phyloP scores from a whole-genome alignment of 2,888 invertebrate genomes.

The Mesoligia furuncula region DNA sequence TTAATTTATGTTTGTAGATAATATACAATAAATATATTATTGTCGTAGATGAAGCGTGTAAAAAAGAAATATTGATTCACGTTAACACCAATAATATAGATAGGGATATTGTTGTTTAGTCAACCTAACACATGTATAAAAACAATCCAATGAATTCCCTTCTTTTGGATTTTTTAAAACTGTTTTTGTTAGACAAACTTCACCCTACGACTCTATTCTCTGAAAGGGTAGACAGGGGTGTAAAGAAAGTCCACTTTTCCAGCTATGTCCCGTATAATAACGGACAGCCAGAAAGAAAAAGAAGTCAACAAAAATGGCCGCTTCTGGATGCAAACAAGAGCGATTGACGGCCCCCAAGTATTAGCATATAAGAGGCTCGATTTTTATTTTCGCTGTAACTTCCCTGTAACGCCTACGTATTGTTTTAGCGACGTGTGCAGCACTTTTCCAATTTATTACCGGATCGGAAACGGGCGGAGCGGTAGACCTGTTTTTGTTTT shows the following conservation, averaged over 20 bases:
- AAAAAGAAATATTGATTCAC: background rate
- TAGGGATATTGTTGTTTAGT: background rate
- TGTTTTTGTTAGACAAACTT: background rate
- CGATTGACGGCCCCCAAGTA: slow-evolving; percentile 18
- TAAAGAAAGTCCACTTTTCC: background rate
- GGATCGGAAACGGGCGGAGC: slow-evolving; percentile 6
- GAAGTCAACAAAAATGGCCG: slow-evolving; percentile 10
- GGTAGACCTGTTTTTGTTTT: background rate
- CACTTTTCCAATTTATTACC: slow-evolving; percentile 42
- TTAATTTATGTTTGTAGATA: slow-evolving; percentile 11
- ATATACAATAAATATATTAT: background rate
- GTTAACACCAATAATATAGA: background rate
- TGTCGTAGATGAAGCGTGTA: background rate
- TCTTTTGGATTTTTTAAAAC: background rate
- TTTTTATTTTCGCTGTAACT: slow-evolving; percentile 43
- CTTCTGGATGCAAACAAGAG: background rate
- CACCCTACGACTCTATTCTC: background rate
- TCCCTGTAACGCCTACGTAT: slow-evolving; percentile 18
- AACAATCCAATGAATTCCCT: background rate
- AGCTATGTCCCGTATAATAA: background rate
- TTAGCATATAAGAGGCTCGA: slow-evolving; percentile 39
- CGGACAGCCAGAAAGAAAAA: background rate
- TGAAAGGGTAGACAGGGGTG: background rate
- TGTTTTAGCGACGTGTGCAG: slow-evolving; percentile 30
- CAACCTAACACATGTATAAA: background rate